Conservation (phyloP, 2,888 invertebrate genomes). For the Napeogenes sylphis region DNA sequence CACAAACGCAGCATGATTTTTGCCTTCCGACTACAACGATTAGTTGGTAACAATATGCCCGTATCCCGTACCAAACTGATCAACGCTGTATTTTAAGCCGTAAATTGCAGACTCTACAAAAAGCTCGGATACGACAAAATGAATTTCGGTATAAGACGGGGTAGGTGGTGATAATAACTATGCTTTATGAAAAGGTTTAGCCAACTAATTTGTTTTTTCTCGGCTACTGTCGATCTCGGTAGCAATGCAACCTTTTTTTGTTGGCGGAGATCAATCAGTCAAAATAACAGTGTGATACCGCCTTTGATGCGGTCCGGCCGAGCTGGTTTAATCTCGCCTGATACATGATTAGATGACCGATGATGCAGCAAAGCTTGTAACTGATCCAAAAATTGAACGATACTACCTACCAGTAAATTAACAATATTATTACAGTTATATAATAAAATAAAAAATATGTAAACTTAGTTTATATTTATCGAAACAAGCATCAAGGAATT, state of each 20-base stretch:
- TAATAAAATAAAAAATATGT: neutral
- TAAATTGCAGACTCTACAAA: slow-evolving; percentile 42
- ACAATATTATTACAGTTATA: slow-evolving; percentile 25
- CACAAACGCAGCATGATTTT: slow-evolving; percentile 73
- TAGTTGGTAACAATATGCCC: slow-evolving; percentile 41
- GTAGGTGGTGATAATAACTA: slow-evolving; percentile 76
- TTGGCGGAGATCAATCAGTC: slow-evolving; percentile 75
- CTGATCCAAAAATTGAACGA: slow-evolving; percentile 67
- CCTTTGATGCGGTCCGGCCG: slow-evolving; percentile 75
- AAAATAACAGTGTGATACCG: slow-evolving; percentile 78
- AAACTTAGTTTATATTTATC: neutral
- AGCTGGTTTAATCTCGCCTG: slow-evolving; percentile 75
- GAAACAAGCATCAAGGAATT: neutral
- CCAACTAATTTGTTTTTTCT: slow-evolving; percentile 78
- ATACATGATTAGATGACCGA: slow-evolving; percentile 76
- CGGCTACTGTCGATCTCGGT: slow-evolving; percentile 77
- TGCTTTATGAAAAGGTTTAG: slow-evolving; percentile 77
- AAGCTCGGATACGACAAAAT: slow-evolving; percentile 43
- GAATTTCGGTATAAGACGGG: slow-evolving; percentile 51
- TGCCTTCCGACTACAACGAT: slow-evolving; percentile 66
- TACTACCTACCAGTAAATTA: slow-evolving; percentile 58
- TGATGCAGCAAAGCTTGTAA: slow-evolving; percentile 73
- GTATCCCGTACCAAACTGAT: slow-evolving; percentile 29
- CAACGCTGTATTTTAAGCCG: slow-evolving; percentile 47
- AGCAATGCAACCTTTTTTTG: slow-evolving; percentile 74